Base-by-base conservation (phyloP, 2,113 vertebrate species). In the Apistogramma diplotaenia region DNA sequence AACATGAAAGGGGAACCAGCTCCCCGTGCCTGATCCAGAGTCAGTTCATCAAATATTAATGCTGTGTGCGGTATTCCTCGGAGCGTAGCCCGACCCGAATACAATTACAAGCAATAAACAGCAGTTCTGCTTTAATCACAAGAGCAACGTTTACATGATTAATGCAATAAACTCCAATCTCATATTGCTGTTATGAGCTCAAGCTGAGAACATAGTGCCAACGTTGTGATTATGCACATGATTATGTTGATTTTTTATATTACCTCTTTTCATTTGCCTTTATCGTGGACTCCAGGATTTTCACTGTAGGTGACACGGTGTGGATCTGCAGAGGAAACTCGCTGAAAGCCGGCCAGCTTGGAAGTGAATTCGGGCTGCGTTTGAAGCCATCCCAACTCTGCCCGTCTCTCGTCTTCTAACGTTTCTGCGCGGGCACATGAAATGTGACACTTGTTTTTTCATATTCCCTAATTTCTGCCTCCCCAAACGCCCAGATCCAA, bases 61-160 rank as follows among this genome's bases (percentile, higher is more conserved):
- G 79, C 80, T 37, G 84, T 9, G 74, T 71, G 82, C 72, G 90
- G 78, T 87, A 80, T 92, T 91, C 90, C 93, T 92, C 83, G 81
- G 90, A 93, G 93, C 89, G 80, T 67, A 81, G 92, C 91, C 92
- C 85, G 88, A 91, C 85, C 92, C 77, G 83, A 92, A 94, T 93
- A 94, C 93, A 94, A 92, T 94, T 92, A 92, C 92, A 92, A 92
- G 92, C 92, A 94, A 94, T 94, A 94, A 93, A 91, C 92, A 94
- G 88, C 82, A 85, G 88, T 89, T 92, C 91, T 92, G 91, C 92
- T 92, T 94, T 92, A 94, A 94, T 93, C 92, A 92, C 90, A 80
- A 87, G 87, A 92, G 90, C 91, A 91, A 87, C 91, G 89, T 92
- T 90, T 90, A 91, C 91, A 92, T 92, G 93, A 93, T 92, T 90